Base-by-base conservation (phyloP, 1,140 invertebrate genomes). In the Meloidogyne hapla region DNA sequence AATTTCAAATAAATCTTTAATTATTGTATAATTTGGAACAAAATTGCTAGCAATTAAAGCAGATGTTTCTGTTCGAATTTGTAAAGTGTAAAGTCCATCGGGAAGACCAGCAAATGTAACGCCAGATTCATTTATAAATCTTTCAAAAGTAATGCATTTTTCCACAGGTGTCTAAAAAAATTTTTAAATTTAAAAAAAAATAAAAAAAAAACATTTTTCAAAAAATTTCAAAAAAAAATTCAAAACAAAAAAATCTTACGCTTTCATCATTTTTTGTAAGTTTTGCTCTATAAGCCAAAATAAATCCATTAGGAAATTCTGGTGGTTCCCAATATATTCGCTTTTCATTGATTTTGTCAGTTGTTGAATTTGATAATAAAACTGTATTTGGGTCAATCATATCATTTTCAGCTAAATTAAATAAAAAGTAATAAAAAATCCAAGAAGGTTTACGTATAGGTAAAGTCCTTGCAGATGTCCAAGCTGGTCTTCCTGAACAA, bases 51-150 rank as follows among this genome's bases (percentile, higher is more conserved):
- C 23, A 68, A 91, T 89, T 8, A 92, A 92, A 25, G 92, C 92
- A 63, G 95, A 88, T 3, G 94, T 93, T 28, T 91, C 91, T 18
- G 94, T 93, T 45, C 91, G 90, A 0, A 97, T 89, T 70, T 90
- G 89, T 15, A 94, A 82, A 26, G 91, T 92, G 87, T 96, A 96
- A 88, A 93, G 94, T 3, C 94, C 95, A 71, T 93, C 89, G n/a
- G 88, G 84, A 0, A 96, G 77, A n/a, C 83, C 81, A 13, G n/a
- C 8, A 61, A 88, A 84, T 2, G 70, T 21, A 40, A 84, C 62
- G 21, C 84, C 84, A 2, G 77, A 48, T 2, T 79, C 28, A 12
- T 78, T 69, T 12, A 77, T 63, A 56, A 81, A 85, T 9, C 74
- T 45, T n/a, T 45, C 33, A 38, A 33, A 45, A 13, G 26, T 25